Conservation (phyloP, 1,140 invertebrate species). For the Ptiloglossa arizonensis region DNA sequence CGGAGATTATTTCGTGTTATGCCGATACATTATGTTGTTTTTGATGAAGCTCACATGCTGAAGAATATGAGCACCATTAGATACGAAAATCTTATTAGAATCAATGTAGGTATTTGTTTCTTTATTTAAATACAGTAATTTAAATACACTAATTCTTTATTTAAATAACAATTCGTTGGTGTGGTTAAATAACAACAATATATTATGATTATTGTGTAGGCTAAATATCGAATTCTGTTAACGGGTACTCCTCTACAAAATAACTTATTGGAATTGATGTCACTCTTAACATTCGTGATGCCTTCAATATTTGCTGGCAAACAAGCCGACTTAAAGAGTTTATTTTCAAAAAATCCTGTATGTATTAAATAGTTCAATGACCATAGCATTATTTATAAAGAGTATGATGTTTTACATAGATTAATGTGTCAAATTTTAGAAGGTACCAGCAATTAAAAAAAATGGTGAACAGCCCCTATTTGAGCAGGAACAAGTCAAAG, state of each 20-base stretch:
- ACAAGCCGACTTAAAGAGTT: slow-evolving; percentile 92
- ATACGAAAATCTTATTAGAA: slow-evolving; percentile 93
- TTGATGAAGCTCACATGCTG: slow-evolving; percentile 98
- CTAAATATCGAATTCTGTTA: slow-evolving; percentile 90
- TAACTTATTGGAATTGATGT: slow-evolving; percentile 97
- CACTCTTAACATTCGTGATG: slow-evolving; percentile 97
- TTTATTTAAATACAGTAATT: too few species aligned
- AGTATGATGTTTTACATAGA: slow-evolving; percentile 33
- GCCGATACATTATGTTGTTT: slow-evolving; percentile 94
- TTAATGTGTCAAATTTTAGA: slow-evolving; percentile 69
- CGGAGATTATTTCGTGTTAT: slow-evolving; percentile 94
- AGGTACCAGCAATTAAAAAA: slow-evolving; percentile 78
- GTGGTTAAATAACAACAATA: slow-evolving; percentile 13
- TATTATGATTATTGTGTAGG: slow-evolving; percentile 82
- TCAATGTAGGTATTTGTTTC: slow-evolving; percentile 85
- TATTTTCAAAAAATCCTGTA: slow-evolving; percentile 90
- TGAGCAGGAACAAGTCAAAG: slow-evolving; percentile 93
- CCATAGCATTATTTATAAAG: neutral
- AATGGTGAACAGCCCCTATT: slow-evolving; percentile 87
- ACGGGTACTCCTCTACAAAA: slow-evolving; percentile 98
- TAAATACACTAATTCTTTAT: too few species aligned
- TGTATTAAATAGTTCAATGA: slow-evolving; percentile 57
- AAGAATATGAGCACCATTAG: slow-evolving; percentile 97
- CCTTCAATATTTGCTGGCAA: slow-evolving; percentile 95
- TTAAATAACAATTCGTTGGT: neutral